Base-by-base conservation (phyloP, 2,113 vertebrate genomes). In the Phalacrocorax pelagicus region DNA sequence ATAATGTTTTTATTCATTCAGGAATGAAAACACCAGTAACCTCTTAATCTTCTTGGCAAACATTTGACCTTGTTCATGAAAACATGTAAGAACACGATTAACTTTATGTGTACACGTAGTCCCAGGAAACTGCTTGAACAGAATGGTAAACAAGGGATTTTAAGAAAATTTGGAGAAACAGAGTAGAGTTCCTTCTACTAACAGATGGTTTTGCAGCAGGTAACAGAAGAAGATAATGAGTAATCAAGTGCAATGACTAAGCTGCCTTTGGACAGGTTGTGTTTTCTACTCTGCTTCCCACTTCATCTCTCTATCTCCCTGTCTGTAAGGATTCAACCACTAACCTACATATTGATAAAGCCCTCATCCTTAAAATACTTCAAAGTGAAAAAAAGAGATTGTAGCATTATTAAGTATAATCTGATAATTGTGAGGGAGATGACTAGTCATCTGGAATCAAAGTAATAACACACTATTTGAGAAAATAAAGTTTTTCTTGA, bases 151-250 rank as follows among this genome's bases (percentile, higher is more conserved):
- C 57, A 86, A 44, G 47, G 72, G 65, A 88, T 84, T 97, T 93
- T 62, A 26, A 74, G 44, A 42, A 95, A 88, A 91, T 92, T 73
- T 94, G 87, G 79, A 95, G 78, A 42, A 90, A 65, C 20, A 58
- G 49, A 65, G 72, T 42, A 73, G 77, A 93, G 49, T 77, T 96
- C 57, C 66, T 94, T 93, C 49, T 63, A 80, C 46, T 77, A 85
- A 94, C 96, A 97, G 95, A 95, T 97, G 96, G 96, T 44, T 80
- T 93, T 97, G 58, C 94, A 96, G 95, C 96, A 97, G 96, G 96
- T 96, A 97, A 86, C 94, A 96, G 90, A 80, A 87, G 77, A 97
- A 88, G 81, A 85, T 91, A 96, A 94, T 96, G 94, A 96, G 87
- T 97, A 97, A 96, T 96, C 73, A 75, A 96, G 62, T 93, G 62